Conservation (phyloP, 2,888 invertebrate genomes). For the Rotaria macrura region DNA sequence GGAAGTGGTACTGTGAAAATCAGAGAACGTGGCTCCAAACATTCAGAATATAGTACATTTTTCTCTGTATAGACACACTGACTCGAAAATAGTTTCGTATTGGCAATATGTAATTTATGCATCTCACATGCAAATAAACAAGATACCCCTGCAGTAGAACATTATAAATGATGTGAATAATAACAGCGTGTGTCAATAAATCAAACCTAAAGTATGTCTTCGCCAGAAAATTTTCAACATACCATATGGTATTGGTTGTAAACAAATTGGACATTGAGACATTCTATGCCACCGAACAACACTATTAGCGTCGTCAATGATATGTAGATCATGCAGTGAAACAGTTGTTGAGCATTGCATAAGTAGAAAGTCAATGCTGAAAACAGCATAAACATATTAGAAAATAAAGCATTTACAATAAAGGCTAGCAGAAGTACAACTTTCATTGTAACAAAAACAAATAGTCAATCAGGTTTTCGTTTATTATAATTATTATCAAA, state of each 20-base stretch:
- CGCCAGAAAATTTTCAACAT: not conserved
- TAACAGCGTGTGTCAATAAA: too few relatives aligned
- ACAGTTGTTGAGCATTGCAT: not conserved
- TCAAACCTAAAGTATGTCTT: too few relatives aligned
- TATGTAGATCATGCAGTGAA: not conserved
- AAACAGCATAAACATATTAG: not conserved
- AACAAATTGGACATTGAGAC: not conserved
- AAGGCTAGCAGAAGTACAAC: not conserved
- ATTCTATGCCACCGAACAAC: not conserved
- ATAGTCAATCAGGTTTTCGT: not conserved
- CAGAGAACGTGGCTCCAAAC: too few relatives aligned
- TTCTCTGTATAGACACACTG: too few relatives aligned
- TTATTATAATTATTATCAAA: conserved; percentile 2
- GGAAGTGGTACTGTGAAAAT: too few relatives aligned
- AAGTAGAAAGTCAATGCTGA: not conserved
- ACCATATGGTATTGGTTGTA: not conserved
- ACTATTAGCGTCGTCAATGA: conserved; percentile 1
- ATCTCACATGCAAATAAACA: too few relatives aligned
- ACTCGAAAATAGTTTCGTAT: too few relatives aligned
- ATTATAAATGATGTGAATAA: too few relatives aligned
- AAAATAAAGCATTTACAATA: not conserved
- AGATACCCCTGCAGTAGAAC: too few relatives aligned
- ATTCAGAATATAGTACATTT: too few relatives aligned
- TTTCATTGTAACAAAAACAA: not conserved
- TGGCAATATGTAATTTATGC: too few relatives aligned